Conservation (phyloP, 2,797 vertebrate species). For the Tympanoctomys barrerae region DNA sequence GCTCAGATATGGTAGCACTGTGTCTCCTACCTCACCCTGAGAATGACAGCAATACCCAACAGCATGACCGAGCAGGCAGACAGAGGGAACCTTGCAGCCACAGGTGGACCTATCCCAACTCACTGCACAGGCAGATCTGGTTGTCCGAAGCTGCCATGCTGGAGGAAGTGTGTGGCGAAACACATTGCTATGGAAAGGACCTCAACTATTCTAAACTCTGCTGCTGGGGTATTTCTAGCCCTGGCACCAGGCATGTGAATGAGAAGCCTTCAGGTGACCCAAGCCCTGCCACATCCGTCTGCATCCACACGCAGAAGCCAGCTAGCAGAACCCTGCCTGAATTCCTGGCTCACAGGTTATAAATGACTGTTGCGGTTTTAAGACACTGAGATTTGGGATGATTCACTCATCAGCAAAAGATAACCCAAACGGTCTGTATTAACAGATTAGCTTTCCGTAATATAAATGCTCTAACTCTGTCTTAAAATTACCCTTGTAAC, state of each 20-base stretch:
- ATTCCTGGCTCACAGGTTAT: neutral
- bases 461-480: neutral
- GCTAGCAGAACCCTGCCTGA: neutral
- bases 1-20: neutral
- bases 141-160: neutral
- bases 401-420: neutral
- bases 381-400: neutral
- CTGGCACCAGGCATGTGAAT: neutral
- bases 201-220: no score
- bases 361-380: neutral
- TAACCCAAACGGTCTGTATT: neutral
- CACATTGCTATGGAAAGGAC: rapidly evolving
- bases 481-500: conserved; percentile 19
- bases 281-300: neutral
- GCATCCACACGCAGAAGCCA: neutral
- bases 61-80: neutral
- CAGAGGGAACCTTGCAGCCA: neutral
- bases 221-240: neutral
- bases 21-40: neutral
- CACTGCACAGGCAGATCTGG: neutral
- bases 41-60: neutral
- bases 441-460: neutral
- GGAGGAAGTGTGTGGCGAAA: neutral
- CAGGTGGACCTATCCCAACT: neutral
- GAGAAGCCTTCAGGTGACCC: neutral